Percentiles rank a stretch among this genome's conserved stretches.
phyloP scores from a whole-genome alignment of 2,888 invertebrate species.

The Cephus pulcher region DNA sequence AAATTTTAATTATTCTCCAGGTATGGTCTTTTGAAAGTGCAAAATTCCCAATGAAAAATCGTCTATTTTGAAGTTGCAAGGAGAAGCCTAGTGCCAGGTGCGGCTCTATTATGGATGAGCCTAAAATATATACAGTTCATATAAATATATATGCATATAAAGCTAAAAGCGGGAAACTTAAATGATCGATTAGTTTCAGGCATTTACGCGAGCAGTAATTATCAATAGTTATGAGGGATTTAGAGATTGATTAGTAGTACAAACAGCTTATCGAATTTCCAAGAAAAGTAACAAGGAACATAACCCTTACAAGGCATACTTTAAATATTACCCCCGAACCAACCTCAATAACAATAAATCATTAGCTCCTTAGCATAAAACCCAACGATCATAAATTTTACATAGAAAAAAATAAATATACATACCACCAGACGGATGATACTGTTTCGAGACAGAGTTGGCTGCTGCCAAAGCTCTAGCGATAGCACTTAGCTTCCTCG shows the following conservation, averaged over 20 bases:
- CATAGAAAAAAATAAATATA: neutral
- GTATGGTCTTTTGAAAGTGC: neutral
- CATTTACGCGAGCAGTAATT: neutral
- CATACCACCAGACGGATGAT: conserved; percentile 15
- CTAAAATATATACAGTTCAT: neutral
- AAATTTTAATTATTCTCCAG: neutral
- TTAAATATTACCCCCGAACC: too few species aligned
- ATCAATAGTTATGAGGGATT: neutral
- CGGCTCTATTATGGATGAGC: neutral
- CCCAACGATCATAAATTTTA: neutral
- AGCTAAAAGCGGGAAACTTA: neutral
- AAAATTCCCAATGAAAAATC: neutral
- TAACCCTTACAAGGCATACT: too few species aligned
- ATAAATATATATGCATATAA: neutral
- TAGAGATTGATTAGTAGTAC: neutral
- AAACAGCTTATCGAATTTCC: neutral
- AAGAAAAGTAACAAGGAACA: too few species aligned
- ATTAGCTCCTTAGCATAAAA: neutral
- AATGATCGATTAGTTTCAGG: neutral
- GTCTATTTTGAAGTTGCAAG: too few species aligned
- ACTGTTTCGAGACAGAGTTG: conserved; percentile 20
- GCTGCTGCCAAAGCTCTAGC: conserved; percentile 25
- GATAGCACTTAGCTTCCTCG: conserved; percentile 23
- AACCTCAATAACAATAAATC: neutral
- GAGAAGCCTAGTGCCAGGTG: neutral